These are phyloP conservation scores for Eilema caniola DNA, from an alignment of 2,888 invertebrate genomes.

Conservation along the genomic window DNA sequence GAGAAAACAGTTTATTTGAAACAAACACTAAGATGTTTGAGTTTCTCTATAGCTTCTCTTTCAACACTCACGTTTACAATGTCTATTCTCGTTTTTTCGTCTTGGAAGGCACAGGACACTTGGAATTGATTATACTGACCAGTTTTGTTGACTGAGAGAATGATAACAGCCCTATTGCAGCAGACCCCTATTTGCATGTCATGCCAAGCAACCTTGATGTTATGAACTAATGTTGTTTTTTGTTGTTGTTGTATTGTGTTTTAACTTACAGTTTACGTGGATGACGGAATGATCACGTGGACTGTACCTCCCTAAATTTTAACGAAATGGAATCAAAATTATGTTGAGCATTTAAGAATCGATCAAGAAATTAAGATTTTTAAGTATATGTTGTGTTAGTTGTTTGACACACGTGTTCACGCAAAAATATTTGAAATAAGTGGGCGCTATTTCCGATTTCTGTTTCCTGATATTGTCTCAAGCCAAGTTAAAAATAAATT, in stretches of 20 bases:
- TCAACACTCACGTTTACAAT: conserved; percentile 1
- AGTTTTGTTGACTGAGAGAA: conserved; percentile 34
- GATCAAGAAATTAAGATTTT: neutral
- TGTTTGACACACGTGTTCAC: neutral
- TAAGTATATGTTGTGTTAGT: neutral
- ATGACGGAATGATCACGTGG: conserved; percentile 61
- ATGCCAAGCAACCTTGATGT: conserved; percentile 68
- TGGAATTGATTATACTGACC: conserved; percentile 35
- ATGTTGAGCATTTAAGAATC: neutral
- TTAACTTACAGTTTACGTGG: conserved; percentile 67
- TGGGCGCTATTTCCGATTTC: neutral
- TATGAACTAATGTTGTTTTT: conserved; percentile 60
- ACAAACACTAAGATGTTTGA: neutral
- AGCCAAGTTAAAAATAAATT: conserved; percentile 7
- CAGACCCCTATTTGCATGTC: conserved; percentile 70
- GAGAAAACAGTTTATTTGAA: conserved; percentile 26
- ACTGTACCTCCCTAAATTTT: conserved; percentile 58
- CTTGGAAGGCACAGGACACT: conserved; percentile 46
- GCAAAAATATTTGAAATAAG: neutral
- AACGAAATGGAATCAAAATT: conserved; percentile 59
- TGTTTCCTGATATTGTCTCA: neutral
- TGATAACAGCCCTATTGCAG: conserved; percentile 45
- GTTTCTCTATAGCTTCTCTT: conserved; percentile 5
- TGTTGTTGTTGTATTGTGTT: conserved; percentile 66
- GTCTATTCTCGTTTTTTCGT: conserved; percentile 7